Base-by-base conservation (phyloP, 2,113 vertebrate genomes). In the Tupaia chinensis region DNA sequence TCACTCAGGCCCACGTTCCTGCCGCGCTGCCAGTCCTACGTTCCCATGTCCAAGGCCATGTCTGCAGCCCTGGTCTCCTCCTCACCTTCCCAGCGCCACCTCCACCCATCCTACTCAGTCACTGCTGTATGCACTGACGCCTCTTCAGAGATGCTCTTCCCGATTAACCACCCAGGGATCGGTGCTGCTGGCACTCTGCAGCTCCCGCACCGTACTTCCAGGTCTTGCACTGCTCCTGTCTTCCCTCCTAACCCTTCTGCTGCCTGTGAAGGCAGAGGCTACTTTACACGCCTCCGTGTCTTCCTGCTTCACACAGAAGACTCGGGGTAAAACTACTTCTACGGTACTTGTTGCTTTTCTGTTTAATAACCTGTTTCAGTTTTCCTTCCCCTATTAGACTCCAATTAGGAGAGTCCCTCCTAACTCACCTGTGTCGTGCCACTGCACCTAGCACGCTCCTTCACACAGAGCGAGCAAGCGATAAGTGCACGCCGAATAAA, bases 131-230 rank as follows among this genome's bases (percentile, higher is more conserved):
- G 74, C 56, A 68, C 22, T 5, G 66, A 53, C 54, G n/a, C 56
- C 44, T 84, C 72, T 3, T 83, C 69, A 79, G 34, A 91, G n/a
- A 34, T 4, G 54, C 65, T 34, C 16, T 63, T 29, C 53, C 53
- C 23, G 58, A 76, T 34, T 61, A 58, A 20, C 22, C 27, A 11
- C 58, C 15, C 0, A 0, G 23, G 73, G 19, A 78, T 9, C 7
- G 1, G 32, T 0, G 2, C 0, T 70, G 54, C 5, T 0, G 20
- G 32, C n/a, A 60, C 84, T n/a, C 1, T 2, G 7, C 1, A 25
- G 29, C 60, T 70, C 66, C 73, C n/a, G 17, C 54, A 5, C 22
- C 20, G 13, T 7, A 7, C 44, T 61, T 32, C 76, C 19, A 32
- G 10, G 15, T 32, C 86, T 74, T 4, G 27, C 25, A 53, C 16